Conservation (phyloP, 2,797 vertebrate genomes). For the Acanthurus leucopareius region DNA sequence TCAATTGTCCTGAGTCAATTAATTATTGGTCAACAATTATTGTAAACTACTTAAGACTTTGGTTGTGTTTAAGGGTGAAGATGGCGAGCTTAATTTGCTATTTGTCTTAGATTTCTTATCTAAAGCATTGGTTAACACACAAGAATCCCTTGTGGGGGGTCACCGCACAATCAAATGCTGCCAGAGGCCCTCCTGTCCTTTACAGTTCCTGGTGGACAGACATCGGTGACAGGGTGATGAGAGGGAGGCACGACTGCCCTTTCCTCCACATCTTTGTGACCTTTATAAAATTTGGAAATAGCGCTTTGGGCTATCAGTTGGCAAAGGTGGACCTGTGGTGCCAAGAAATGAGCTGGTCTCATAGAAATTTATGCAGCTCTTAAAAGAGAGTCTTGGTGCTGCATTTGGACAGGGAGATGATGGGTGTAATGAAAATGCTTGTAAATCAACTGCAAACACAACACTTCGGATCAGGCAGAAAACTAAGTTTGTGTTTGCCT, state of each 20-base stretch:
- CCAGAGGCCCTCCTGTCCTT: constrained; percentile 53
- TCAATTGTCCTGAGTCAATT: constrained; percentile 89
- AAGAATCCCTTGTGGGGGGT: constrained; percentile 59
- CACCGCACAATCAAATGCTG: constrained; percentile 72
- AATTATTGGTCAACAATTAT: constrained; percentile 85
- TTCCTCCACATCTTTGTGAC: constrained; percentile 56
- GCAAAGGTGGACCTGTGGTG: constrained; percentile 24
- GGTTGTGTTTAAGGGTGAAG: constrained; percentile 81
- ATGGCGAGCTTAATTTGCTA: constrained; percentile 87
- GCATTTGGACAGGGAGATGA: constrained; percentile 9
- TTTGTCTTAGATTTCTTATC: constrained; percentile 83
- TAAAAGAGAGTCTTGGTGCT: constrained; percentile 30
- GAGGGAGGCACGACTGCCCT: constrained; percentile 54
- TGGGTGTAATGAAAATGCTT: not conserved
- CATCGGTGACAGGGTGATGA: constrained; percentile 65
- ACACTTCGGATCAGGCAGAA: too few relatives aligned
- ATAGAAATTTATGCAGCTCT: constrained; percentile 40
- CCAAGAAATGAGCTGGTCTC: constrained; percentile 36
- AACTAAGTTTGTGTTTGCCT: not conserved
- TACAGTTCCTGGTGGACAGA: constrained; percentile 43
- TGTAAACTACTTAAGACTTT: constrained; percentile 87
- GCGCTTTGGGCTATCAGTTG: constrained; percentile 52
- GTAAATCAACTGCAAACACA: constrained; percentile 20
- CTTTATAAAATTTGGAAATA: constrained; percentile 68
- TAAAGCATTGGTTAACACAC: constrained; percentile 84